Base-by-base conservation (phyloP, 1,140 invertebrate genomes). In the Potamilus streckersoni region DNA sequence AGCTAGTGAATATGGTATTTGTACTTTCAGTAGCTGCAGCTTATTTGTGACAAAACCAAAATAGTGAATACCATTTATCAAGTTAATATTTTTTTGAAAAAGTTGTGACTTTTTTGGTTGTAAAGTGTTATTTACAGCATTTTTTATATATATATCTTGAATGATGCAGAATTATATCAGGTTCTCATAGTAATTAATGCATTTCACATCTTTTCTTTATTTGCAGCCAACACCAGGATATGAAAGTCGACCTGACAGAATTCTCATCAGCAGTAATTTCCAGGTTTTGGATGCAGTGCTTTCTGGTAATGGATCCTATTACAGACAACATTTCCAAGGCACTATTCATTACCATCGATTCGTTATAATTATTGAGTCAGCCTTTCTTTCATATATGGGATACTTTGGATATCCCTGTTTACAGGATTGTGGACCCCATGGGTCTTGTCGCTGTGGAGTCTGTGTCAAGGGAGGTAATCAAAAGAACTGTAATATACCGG, bases 391-490 rank as follows among this genome's bases (percentile, higher is more conserved):
- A 20, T 80, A 81, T 72, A 27, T 76, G 49, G 80, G 79, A 58
- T 31, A 73, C 12, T n/a, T 15, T 57, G 85, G 85, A n/a, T 85
- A 81, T 68, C 59, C 83, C 14, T 87, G 85, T 64, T 55, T 67
- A 59, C 83, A 87, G 62, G 85, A 87, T 63, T 87, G 85, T 83
- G 85, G 85, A 6, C 85, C 85, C 58, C 78, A 80, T 67, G 84
- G 80, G 12, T 85, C 83, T 6, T 87, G 85, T 76, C 77, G 80
- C 2, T 87, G 85, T 81, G 85, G 85, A 14, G 71, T 86, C 12
- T 87, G 85, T 81, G 79, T 85, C 17, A 75, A 70, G 31, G 70
- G 77, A 31, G 83, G 78, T 55, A 83, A 83, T 71, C 19, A 74
- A 19, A 76, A 81, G 19, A 79, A 69, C 11, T 86, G 84, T 73